Base-by-base conservation (phyloP, 2,888 invertebrate genomes). In the Psylliodes chrysocephalus region DNA sequence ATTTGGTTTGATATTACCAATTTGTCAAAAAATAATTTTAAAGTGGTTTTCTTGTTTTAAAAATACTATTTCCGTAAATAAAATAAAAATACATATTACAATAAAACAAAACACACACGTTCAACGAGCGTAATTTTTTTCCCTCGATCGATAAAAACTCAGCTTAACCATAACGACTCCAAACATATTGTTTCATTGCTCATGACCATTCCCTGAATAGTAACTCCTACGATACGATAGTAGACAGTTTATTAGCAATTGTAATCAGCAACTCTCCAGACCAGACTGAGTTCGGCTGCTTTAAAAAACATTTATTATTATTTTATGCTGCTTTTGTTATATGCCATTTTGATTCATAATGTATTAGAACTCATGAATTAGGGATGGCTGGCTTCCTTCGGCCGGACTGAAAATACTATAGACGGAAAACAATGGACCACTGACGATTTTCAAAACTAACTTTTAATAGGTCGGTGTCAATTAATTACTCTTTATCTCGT, bases 301-400 rank as follows among this genome's bases (percentile, higher is more conserved):
- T 70, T 72, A 70, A 73, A 76, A 77, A 77, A 75, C 78, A 76
- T 77, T 76, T 76, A 78, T 77, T 77, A 78, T 77, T 73, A 78
- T 78, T 78, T 78, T 76, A 77, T 77, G 74, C 78, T 64, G 72
- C 74, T 73, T 67, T 71, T 66, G 68, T 71, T 73, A 73, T 74
- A 72, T 69, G 71, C 67, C 70, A 66, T 69, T 72, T 70, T 67
- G 73, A 73, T 73, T 71, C 73, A 73, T 73, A 71, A 71, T 70
- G 59, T 69, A 73, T 70, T 60, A 70, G 69, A 55, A 25, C 59
- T 69, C 68, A 70, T 70, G 67, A 63, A 69, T 69, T 70, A 66
- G 60, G 60, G 64, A 70, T 67, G 62, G 52, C 56, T 52, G 44
- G 42, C 60, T 56, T 57, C 56, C 52, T 51, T 55, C 55, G 42